These are phyloP conservation scores for Galeopterus variegatus DNA, from an alignment of 2,113 vertebrate genomes.

Conservation along the genomic window DNA sequence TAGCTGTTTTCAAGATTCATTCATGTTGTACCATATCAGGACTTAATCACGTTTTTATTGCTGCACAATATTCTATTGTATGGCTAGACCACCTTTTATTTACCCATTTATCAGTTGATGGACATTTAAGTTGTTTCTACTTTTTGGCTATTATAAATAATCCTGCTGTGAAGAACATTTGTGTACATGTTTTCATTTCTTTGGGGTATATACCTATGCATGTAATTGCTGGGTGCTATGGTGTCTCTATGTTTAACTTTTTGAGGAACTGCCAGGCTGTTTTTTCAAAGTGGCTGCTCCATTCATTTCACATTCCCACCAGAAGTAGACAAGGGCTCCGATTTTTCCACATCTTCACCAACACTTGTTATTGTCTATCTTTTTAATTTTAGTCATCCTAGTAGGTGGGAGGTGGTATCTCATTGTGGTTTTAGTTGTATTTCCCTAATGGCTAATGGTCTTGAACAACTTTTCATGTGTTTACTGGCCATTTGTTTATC, in stretches of 20 bases:
- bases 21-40: too few species aligned
- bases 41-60: not conserved
- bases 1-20: too few species aligned
- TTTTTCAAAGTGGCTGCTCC: not conserved
- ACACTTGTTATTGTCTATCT: not conserved
- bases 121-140: too few species aligned
- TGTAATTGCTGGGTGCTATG: not conserved
- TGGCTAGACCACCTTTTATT: not conserved
- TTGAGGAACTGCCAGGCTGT: not conserved
- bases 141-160: too few species aligned
- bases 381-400: too few species aligned
- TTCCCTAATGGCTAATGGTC: not conserved
- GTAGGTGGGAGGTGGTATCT: not conserved
- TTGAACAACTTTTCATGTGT: not conserved
- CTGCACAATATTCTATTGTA: not conserved
- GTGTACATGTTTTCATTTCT: not conserved
- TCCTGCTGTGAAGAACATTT: not conserved
- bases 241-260: not conserved
- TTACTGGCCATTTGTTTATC: not conserved
- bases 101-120: too few species aligned
- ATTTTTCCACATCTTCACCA: not conserved
- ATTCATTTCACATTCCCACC: not conserved
- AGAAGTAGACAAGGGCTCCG: not conserved
- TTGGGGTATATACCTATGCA: not conserved
- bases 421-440: not conserved